A percentile compares a stretch with the other conserved stretches of the same genome.
Conservation (phyloP, 2,797 vertebrate species). For the Cichlasoma orientale region DNA sequence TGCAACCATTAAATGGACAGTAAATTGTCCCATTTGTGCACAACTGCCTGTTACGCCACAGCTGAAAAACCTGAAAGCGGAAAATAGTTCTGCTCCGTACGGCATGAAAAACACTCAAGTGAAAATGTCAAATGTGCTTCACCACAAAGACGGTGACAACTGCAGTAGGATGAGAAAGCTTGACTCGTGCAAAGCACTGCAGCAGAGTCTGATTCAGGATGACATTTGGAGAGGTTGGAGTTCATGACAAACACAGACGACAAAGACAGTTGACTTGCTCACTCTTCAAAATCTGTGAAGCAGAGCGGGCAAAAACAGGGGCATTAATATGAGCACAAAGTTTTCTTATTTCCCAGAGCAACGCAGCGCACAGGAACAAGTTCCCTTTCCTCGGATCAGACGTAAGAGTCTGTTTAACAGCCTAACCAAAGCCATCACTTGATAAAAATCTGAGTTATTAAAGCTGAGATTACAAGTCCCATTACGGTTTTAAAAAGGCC, state of each 20-base stretch:
- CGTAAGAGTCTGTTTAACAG: neutral
- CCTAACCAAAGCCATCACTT: neutral
- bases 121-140: constrained; percentile 62
- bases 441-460: neutral
- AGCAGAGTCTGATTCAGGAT: constrained; percentile 60
- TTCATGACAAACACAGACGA: constrained; percentile 47
- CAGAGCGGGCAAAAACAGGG: constrained; percentile 34
- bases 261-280: constrained; percentile 45
- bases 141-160: constrained; percentile 29
- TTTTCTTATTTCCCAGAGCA: neutral
- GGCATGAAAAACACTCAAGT: constrained; percentile 42
- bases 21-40: constrained; percentile 2
- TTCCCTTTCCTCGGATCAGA: neutral
- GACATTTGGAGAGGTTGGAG: constrained; percentile 59
- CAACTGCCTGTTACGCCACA: neutral
- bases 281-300: constrained; percentile 50
- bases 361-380: neutral
- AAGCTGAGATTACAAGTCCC: neutral
- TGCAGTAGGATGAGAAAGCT: constrained; percentile 57
- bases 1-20: constrained; percentile 5
- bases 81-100: constrained; percentile 11
- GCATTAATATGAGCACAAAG: neutral
- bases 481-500: neutral
- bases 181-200: constrained; percentile 60
- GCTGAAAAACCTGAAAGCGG: constrained; percentile 24